Evolutionary conservation across 1,140 invertebrate species (phyloP).

Genomic region (Batillaria attramentaria): DNA sequence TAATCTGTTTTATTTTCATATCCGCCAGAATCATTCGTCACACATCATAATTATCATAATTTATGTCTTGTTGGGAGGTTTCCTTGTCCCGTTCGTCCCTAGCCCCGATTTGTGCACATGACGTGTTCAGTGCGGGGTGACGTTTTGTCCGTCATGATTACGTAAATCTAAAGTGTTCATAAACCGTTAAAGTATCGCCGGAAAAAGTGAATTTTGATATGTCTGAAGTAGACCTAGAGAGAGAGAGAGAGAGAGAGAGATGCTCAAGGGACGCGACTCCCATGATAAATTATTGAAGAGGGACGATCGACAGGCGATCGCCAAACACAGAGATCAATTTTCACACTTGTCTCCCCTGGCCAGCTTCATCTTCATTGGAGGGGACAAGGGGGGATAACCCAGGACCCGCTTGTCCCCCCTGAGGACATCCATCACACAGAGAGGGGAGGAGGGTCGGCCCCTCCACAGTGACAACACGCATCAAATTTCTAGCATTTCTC

Average conservation of each 20-base stretch:
- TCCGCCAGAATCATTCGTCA: no score
- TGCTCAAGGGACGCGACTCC: not conserved
- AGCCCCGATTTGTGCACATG: not conserved
- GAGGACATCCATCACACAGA: not conserved
- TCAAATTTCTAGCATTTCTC: slow-evolving; percentile 27
- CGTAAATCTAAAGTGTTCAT: not conserved
- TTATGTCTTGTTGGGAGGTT: no score
- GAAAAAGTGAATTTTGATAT: not conserved
- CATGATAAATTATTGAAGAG: slow-evolving; percentile 20
- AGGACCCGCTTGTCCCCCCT: not conserved
- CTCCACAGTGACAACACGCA: slow-evolving; percentile 18
- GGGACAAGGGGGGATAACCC: not conserved
- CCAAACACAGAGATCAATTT: slow-evolving; percentile 7
- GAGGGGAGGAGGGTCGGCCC: not conserved
- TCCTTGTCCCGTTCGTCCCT: no score
- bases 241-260: not conserved
- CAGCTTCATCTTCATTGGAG: not conserved
- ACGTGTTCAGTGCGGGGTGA: not conserved
- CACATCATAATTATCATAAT: no score
- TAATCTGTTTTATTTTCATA: no score
- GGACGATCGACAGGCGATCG: slow-evolving; percentile 7
- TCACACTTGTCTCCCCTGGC: not conserved
- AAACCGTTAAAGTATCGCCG: not conserved
- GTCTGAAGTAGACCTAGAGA: not conserved
- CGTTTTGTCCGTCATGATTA: not conserved